A percentile compares a stretch with the other conserved stretches of the same genome.
Conservation (phyloP, 2,888 invertebrate species). For the Agelastica alni region DNA sequence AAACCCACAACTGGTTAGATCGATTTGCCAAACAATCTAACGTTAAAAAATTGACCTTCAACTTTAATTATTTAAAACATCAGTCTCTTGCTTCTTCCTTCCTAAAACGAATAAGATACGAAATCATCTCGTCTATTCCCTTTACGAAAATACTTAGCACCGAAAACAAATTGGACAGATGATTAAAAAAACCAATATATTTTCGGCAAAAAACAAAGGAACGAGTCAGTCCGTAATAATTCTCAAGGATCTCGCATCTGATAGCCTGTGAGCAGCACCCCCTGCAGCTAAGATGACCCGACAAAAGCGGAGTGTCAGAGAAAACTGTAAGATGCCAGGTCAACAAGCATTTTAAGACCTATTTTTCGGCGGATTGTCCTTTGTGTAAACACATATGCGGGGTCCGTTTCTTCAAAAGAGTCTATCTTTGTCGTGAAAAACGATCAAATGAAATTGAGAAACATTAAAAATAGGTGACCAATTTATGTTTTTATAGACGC, state of each 20-base stretch:
- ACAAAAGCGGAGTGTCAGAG: constrained; percentile 47
- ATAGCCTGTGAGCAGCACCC: constrained; percentile 40
- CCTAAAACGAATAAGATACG: not conserved
- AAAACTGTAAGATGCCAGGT: constrained; percentile 42
- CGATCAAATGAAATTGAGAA: constrained; percentile 9
- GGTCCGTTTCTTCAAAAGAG: constrained; percentile 4
- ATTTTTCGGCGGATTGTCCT: constrained; percentile 27
- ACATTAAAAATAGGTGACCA: not conserved
- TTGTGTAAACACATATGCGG: constrained; percentile 28
- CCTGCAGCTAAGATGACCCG: constrained; percentile 47
- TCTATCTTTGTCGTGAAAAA: constrained; percentile 3
- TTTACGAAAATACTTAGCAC: not conserved
- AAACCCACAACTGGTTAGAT: not conserved
- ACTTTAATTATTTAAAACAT: not conserved
- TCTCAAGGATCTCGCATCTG: constrained; percentile 32
- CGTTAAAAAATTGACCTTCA: not conserved
- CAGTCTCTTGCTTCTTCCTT: not conserved
- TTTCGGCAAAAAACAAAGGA: constrained; percentile 45
- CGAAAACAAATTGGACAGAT: constrained; percentile 29
- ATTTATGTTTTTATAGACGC: not conserved
- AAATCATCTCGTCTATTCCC: not conserved
- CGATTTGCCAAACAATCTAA: not conserved
- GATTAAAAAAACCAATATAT: constrained; percentile 47
- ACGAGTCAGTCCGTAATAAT: constrained; percentile 36
- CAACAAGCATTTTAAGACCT: constrained; percentile 30